Conservation (phyloP, 2,113 vertebrate species). For the Nerophis lumbriciformis region DNA sequence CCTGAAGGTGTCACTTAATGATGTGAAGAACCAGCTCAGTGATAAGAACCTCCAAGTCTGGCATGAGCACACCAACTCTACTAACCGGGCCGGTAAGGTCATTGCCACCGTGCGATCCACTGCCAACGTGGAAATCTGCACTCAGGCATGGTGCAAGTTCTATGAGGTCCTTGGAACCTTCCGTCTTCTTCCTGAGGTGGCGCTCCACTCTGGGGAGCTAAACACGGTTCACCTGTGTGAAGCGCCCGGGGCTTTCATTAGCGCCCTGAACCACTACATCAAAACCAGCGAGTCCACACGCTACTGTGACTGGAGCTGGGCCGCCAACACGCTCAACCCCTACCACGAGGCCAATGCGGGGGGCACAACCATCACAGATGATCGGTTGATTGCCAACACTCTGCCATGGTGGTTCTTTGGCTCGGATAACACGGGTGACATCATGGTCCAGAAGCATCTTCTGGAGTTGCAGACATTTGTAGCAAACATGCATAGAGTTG, state of each 20-base stretch:
- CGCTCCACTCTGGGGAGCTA: conserved; percentile 74
- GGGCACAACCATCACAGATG: conserved; percentile 83
- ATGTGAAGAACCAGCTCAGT: conserved; percentile 87
- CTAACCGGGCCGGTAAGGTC: conserved; percentile 87
- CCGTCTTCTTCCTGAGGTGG: conserved; percentile 72
- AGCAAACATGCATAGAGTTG: conserved; percentile 71
- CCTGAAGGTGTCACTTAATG: conserved; percentile 83
- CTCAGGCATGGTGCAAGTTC: conserved; percentile 95
- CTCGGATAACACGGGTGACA: conserved; percentile 87
- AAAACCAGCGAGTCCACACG: conserved; percentile 71
- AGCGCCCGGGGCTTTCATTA: conserved; percentile 89
- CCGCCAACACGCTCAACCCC: conserved; percentile 86
- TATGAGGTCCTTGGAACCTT: conserved; percentile 86
- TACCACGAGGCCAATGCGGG: conserved; percentile 88
- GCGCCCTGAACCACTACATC: conserved; percentile 88
- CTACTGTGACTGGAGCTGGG: conserved; percentile 87
- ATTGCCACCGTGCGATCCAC: conserved; percentile 76
- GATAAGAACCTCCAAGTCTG: conserved; percentile 91
- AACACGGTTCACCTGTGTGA: conserved; percentile 90
- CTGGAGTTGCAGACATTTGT: conserved; percentile 79
- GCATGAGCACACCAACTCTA: conserved; percentile 90
- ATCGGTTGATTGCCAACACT: conserved; percentile 87
- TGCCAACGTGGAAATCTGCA: conserved; percentile 87
- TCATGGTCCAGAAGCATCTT: conserved; percentile 82
- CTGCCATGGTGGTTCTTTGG: conserved; percentile 91